Conservation (phyloP, 2,888 invertebrate genomes). For the Cryptus armator region DNA sequence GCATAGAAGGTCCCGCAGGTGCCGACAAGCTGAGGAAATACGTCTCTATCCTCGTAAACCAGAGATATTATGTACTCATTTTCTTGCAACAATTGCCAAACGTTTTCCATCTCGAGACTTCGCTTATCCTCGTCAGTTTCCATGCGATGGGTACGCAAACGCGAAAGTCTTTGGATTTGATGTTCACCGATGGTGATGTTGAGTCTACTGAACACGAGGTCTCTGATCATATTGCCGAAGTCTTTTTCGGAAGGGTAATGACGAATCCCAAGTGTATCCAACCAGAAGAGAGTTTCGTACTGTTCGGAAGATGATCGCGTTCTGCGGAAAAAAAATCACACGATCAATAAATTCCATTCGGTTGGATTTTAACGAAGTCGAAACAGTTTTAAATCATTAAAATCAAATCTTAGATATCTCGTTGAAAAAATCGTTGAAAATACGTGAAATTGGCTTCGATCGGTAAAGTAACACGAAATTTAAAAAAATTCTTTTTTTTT, state of each 20-base stretch:
- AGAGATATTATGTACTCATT: slow-evolving; percentile 89
- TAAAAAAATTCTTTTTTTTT: no score
- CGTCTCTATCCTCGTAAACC: slow-evolving; percentile 87
- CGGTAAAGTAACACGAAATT: no score
- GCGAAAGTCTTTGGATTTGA: slow-evolving; percentile 85
- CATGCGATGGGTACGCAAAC: slow-evolving; percentile 85
- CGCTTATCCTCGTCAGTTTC: slow-evolving; percentile 84
- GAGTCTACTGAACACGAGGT: slow-evolving; percentile 86
- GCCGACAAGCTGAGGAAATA: slow-evolving; percentile 88
- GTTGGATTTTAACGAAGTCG: no score
- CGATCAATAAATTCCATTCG: slow-evolving; percentile 5
- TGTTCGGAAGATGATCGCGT: slow-evolving; percentile 82
- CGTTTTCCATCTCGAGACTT: slow-evolving; percentile 87
- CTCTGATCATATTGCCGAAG: slow-evolving; percentile 86
- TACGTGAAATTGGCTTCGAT: neutral
- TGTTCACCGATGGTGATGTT: slow-evolving; percentile 86
- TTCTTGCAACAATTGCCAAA: slow-evolving; percentile 89
- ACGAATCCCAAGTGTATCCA: slow-evolving; percentile 84
- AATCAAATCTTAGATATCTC: no score
- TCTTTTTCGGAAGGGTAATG: slow-evolving; percentile 87
- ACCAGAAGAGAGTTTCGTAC: slow-evolving; percentile 85
- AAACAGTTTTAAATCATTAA: no score
- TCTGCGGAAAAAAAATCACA: slow-evolving; percentile 63
- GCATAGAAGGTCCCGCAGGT: slow-evolving; percentile 90
- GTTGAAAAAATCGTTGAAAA: neutral